Evolutionary conservation across 2,888 invertebrate genomes (phyloP), one percentile per base, ranked within the genome.

Genomic region (Dexiosoma caninum): DNA sequence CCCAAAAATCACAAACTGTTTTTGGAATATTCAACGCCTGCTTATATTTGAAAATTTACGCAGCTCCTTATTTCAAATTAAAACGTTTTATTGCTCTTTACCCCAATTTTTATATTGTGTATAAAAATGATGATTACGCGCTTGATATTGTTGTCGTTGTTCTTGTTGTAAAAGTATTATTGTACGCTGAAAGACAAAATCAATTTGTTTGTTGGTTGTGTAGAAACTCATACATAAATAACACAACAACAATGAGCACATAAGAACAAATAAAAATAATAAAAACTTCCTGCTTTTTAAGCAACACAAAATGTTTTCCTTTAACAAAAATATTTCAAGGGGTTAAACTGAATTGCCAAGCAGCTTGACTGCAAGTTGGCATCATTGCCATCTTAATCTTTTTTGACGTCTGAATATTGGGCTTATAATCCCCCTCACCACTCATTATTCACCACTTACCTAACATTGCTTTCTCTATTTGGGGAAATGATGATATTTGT

Each of bases 321-420:
- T 59, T 51, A 62, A 16, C 32, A 53, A 49, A 51, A 70, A 69
- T 64, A 46, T 53, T 55, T 66, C 23, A 82, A 78, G 78, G 81
- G 81, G 74, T 78, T 77, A 81, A 75, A 81, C 37, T 32, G 35
- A 57, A 42, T 30, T 69, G 67, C n/a, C 46, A 46, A 51, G n/a
- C 66, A n/a, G 57, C 7, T 8, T 23, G 55, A 7, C n/a, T 66
- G 62, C 53, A 16, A 64, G 69, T 71, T 75, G 75, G 66, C 72
- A 64, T 64, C 55, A 55, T 71, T 80, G 80, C 77, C 74, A 77
- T 81, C 81, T 81, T 81, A 81, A 81, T 81, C 77, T 81, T 74
- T 81, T 74, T 59, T 77, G 77, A 77, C 81, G 51, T 77, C 42
- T 49, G 62, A 27, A 72, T 81, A 77, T 77, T 72, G 51, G 51